These are phyloP conservation scores for Rhingia campestris DNA, from an alignment of 2,888 invertebrate genomes.

Conservation along the genomic window DNA sequence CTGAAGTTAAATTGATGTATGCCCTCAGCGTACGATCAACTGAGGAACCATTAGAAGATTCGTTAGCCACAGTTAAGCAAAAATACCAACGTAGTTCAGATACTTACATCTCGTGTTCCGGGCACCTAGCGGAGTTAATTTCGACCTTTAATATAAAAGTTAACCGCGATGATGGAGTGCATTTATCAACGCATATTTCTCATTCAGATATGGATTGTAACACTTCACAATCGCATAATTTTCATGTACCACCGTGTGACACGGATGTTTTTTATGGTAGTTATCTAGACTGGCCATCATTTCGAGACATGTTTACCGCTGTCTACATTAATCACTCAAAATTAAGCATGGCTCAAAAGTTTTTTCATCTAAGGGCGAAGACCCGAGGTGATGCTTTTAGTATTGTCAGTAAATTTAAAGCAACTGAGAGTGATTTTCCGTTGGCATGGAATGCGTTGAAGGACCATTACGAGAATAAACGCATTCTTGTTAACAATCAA, in stretches of 20 bases:
- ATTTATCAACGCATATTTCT: no score
- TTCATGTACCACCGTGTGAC: background rate
- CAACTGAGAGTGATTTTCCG: constrained; percentile 1
- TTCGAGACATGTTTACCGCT: background rate
- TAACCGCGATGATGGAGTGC: no score
- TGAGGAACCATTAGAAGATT: background rate
- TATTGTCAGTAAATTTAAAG: constrained; percentile 5
- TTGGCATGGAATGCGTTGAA: constrained; percentile 7
- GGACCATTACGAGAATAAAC: background rate
- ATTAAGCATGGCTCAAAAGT: background rate
- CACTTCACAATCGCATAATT: background rate
- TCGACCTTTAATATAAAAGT: background rate
- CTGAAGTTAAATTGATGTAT: background rate
- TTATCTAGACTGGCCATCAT: background rate
- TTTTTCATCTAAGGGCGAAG: constrained; percentile 3
- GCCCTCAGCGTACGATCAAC: background rate
- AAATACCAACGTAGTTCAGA: background rate
- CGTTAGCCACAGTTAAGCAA: background rate
- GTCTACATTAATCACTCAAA: background rate
- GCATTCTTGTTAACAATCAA: constrained; percentile 2
- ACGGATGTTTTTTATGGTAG: background rate
- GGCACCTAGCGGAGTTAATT: no score
- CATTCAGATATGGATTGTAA: background rate
- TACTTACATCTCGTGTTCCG: background rate
- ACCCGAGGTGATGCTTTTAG: constrained; percentile 3